Base-by-base conservation (phyloP, 2,797 vertebrate genomes). In the Sebastes nivosus region DNA sequence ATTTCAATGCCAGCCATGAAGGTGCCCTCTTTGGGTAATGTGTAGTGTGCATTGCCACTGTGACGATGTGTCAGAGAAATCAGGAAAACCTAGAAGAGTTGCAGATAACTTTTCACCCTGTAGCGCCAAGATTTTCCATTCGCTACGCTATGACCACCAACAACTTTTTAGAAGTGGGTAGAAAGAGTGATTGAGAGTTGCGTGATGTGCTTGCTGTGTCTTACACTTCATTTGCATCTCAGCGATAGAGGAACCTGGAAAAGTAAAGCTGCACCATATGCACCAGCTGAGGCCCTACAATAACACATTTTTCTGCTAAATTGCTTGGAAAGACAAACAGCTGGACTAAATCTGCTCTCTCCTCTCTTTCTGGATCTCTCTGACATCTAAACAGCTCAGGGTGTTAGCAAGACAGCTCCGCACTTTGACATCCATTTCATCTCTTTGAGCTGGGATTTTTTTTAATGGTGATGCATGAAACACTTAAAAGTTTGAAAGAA, bases 11-110 rank as follows among this genome's bases (percentile, higher is more conserved):
- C 93, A 91, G 86, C 77, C 81, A 82, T 91, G 92, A 94, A 94
- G 94, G 93, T 95, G 94, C 93, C 94, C 93, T 91, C 89, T 94
- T 93, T 75, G 77, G 87, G 75, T 88, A 85, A 91, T 88, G 67
- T 75, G 85, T 68, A 61, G 72, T 54, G 68, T 75, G 38, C 60
- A 69, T 54, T 83, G 52, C 72, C 73, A 77, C 20, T 0, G 7
- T n/a, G 68, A 81, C 75, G 64, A 77, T 58, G 70, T 87, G 86
- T 89, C 86, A 58, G 76, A 73, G 22, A 86, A 91, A 88, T 86
- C 67, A 63, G 55, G 34, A 66, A 84, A 92, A 90, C 65, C 63
- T 85, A 38, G n/a, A 82, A 20, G 64, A 81, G 42, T 68, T 22
- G 8, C 14, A 76, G 24, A 46, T 67, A 86, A 82, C 60, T 91